Conservation (phyloP, 1,140 invertebrate species). For the Scaptomyza hsui region DNA sequence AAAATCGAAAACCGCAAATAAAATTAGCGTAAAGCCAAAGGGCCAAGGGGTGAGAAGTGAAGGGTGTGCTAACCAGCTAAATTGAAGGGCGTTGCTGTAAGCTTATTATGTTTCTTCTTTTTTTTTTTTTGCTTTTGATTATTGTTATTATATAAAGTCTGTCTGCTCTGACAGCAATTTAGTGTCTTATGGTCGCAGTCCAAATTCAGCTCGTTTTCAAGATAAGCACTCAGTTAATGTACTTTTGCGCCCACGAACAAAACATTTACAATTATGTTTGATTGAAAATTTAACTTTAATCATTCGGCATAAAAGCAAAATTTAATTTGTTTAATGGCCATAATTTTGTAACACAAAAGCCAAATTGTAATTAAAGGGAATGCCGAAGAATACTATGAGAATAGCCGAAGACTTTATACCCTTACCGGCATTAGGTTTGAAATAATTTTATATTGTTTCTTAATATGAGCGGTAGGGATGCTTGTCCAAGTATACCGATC, state of each 20-base stretch:
- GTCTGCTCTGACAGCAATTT: slow-evolving; percentile 47
- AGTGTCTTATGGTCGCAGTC: too few relatives aligned
- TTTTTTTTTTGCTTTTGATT: slow-evolving; percentile 50
- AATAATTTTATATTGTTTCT: too few relatives aligned
- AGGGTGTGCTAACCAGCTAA: slow-evolving; percentile 36
- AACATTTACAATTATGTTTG: slow-evolving; percentile 54
- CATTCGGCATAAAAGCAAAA: slow-evolving; percentile 38
- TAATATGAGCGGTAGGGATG: too few relatives aligned
- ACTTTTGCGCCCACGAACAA: slow-evolving; percentile 16
- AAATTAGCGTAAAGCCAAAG: slow-evolving; percentile 56
- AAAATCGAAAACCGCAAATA: slow-evolving; percentile 75
- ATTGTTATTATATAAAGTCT: slow-evolving; percentile 43
- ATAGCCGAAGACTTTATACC: neutral
- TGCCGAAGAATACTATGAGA: neutral
- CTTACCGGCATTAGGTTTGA: neutral
- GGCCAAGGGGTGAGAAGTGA: neutral
- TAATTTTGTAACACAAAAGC: slow-evolving; percentile 53
- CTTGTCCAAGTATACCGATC: too few relatives aligned
- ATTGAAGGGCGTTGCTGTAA: slow-evolving; percentile 71
- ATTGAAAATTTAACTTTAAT: slow-evolving; percentile 63
- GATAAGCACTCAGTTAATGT: slow-evolving; percentile 38
- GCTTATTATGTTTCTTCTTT: slow-evolving; percentile 71
- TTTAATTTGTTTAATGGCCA: slow-evolving; percentile 79
- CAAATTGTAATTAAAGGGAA: slow-evolving; percentile 19
- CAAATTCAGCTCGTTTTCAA: too few relatives aligned